phyloP scores from a whole-genome alignment of 2,113 vertebrate genomes.

The Tenrec ecaudatus region DNA sequence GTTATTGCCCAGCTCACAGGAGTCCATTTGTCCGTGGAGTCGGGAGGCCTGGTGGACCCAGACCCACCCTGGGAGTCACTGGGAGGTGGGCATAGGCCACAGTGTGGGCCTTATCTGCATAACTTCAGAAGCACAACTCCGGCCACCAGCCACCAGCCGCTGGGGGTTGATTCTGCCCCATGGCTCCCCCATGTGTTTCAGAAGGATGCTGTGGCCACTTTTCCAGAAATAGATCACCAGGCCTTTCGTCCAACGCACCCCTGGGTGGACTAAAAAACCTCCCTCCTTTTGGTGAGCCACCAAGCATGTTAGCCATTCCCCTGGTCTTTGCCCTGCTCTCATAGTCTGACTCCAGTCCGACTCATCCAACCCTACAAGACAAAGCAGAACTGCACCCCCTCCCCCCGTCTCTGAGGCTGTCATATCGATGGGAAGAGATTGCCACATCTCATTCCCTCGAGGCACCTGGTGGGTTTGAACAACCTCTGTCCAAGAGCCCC shows the following conservation, averaged over 20 bases:
- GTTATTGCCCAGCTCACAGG: background rate
- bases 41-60: background rate
- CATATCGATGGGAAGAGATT: background rate
- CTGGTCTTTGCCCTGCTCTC: background rate
- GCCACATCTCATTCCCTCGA: too few species aligned
- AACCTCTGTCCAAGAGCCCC: background rate
- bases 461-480: background rate
- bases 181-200: background rate
- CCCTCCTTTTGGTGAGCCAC: background rate
- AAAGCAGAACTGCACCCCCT: background rate
- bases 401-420: background rate
- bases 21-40: background rate
- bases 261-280: background rate
- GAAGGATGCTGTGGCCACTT: background rate
- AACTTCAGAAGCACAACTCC: background rate
- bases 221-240: background rate
- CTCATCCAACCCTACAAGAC: background rate
- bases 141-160: background rate
- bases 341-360: background rate
- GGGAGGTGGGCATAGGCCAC: too few species aligned
- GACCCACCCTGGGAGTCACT: rapidly evolving
- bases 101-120: background rate
- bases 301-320: background rate
- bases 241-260: background rate
- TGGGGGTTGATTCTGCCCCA: background rate